Evolutionary conservation across 2,888 invertebrate species (phyloP).

Genomic region (Lypha dubia): DNA sequence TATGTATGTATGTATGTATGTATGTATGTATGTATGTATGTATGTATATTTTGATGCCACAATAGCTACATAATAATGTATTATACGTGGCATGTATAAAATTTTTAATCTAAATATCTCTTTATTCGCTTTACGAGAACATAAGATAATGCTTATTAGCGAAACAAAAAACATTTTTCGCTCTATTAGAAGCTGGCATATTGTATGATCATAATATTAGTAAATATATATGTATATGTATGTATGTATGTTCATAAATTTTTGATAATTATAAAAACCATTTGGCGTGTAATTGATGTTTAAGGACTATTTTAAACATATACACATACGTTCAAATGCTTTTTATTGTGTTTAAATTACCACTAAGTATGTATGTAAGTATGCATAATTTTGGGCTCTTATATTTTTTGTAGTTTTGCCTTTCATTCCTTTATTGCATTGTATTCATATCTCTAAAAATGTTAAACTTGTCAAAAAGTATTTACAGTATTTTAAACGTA

Average conservation of each 20-base stretch:
- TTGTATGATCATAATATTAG: not conserved
- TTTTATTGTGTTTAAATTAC: slow-evolving; percentile 13
- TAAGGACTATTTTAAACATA: slow-evolving; percentile 68
- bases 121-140: slow-evolving; percentile 80
- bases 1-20: not conserved
- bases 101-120: slow-evolving; percentile 78
- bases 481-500: too few species aligned
- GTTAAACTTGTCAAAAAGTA: too few species aligned
- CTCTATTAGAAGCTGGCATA: slow-evolving; percentile 61
- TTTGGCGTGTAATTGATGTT: slow-evolving; percentile 79
- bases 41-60: slow-evolving; percentile 22
- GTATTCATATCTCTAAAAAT: too few species aligned
- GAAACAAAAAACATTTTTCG: slow-evolving; percentile 49
- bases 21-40: not conserved
- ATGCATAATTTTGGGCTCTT: not conserved
- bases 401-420: too few species aligned
- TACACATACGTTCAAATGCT: slow-evolving; percentile 22
- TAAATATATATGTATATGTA: too few species aligned
- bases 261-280: slow-evolving; percentile 79
- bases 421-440: too few species aligned
- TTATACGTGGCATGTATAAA: slow-evolving; percentile 22
- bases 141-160: slow-evolving; percentile 78
- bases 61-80: slow-evolving; percentile 38
- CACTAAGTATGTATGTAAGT: not conserved
- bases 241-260: slow-evolving; percentile 55